Percentiles rank a stretch among this genome's conserved stretches.
Conservation (phyloP, 2,797 vertebrate species). For the Prionace glauca region DNA sequence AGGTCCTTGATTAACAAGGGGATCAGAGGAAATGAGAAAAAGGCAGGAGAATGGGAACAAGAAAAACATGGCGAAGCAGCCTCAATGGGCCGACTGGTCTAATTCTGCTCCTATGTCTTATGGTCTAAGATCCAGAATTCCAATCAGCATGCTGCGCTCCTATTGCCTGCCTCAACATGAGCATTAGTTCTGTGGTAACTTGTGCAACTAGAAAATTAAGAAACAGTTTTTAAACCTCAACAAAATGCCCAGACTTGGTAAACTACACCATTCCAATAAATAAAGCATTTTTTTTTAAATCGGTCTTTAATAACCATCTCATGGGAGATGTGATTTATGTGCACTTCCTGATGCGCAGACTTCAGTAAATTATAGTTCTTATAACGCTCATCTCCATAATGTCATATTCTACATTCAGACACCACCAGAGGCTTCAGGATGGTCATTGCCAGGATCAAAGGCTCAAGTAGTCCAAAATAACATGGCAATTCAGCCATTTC, state of each 20-base stretch:
- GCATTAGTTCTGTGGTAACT: background rate
- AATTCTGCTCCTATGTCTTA: too few relatives aligned
- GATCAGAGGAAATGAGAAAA: too few relatives aligned
- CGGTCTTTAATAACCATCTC: too few relatives aligned
- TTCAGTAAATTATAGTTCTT: background rate
- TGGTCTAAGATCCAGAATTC: background rate
- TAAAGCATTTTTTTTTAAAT: background rate
- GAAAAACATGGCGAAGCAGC: too few relatives aligned
- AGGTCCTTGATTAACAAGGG: too few relatives aligned
- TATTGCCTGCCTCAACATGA: background rate
- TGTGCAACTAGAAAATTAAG: background rate
- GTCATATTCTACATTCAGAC: background rate
- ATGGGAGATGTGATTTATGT: background rate
- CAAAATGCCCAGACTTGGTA: background rate
- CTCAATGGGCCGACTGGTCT: too few relatives aligned
- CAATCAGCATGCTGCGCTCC: background rate
- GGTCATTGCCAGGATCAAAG: background rate
- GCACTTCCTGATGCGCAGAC: background rate
- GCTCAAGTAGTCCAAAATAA: background rate
- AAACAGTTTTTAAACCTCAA: background rate
- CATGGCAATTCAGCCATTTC: background rate
- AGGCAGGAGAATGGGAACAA: too few relatives aligned
- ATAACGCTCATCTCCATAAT: background rate
- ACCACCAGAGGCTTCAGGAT: background rate
- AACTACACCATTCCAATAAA: background rate